Base-by-base conservation (phyloP, 1,140 invertebrate species). In the Aleiodes sp. region DNA sequence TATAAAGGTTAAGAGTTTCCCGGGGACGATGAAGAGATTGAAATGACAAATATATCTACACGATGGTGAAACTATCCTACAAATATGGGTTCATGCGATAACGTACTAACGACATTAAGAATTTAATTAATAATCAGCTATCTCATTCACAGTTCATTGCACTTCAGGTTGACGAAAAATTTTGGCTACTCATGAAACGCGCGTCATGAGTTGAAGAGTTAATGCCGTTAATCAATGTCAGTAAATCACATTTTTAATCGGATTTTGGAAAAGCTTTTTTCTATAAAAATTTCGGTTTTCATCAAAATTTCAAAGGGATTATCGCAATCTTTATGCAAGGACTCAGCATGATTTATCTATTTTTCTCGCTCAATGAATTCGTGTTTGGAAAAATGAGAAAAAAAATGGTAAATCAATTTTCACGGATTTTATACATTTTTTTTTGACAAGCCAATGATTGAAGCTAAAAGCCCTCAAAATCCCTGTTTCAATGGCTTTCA, bases 51-150 rank as follows among this genome's bases (percentile, higher is more conserved):
- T n/a, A 21, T 52, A 24, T 52, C 10, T 52, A 52, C 46, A 43
- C 1, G 39, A 1, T 1, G n/a, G 39, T 2, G 39, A 43, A 43
- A 43, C 33, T 10, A 43, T 8, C 7, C n/a, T 16, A 4, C 3
- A n/a, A n/a, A n/a, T n/a, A 2, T 16, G 39, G 19, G 12, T 16
- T 16, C 14, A 12, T 43, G 12, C n/a, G 39, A 16, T 43, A 43
- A 16, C 39, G n/a, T n/a, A 43, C 19, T 43, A 43, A 43, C 14
- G 39, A 43, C 39, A 43, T 43, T 16, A 7, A 43, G 39, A 43
- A 43, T 43, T 43, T 43, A 43, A 43, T 43, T 43, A 43, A 43
- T 43, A 43, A 43, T 43, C 39, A 43, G 39, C 39, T 43, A 43
- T 43, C 39, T 43, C 39, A 16, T 16, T 43, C n/a, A 43, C 39